These are phyloP conservation scores for Canis aureus DNA, from an alignment of 2,113 vertebrate species.

Conservation along the genomic window DNA sequence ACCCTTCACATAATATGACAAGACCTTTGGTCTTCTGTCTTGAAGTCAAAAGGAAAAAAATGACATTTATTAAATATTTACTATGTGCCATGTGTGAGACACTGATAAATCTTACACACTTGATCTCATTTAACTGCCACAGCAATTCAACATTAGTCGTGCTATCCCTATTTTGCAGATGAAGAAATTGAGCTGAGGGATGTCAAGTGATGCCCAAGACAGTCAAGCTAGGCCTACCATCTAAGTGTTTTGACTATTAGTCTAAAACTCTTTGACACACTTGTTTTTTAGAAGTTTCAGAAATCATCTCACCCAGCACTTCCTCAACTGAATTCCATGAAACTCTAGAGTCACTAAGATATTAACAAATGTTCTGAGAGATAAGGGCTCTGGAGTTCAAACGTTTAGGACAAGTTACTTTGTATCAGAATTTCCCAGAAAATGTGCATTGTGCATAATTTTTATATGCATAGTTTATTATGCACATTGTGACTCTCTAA, in stretches of 20 bases:
- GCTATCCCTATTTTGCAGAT: neutral
- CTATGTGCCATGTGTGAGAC: neutral
- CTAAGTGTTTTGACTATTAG: neutral
- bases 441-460: too few species aligned
- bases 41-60: slow-evolving; percentile 13
- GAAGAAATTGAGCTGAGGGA: neutral
- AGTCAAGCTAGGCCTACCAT: neutral
- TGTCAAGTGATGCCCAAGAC: neutral
- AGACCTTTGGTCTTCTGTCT: neutral
- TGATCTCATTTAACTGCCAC: neutral
- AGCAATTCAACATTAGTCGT: neutral
- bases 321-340: neutral
- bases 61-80: neutral
- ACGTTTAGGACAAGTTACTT: neutral
- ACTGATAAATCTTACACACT: neutral
- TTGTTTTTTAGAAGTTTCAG: neutral
- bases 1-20: neutral
- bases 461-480: neutral
- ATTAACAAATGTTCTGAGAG: slow-evolving; percentile 16
- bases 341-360: neutral
- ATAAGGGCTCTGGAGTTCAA: neutral
- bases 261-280: neutral
- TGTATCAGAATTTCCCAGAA: neutral
- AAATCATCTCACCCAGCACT: neutral
- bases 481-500: neutral